These are phyloP conservation scores for Echinometra lucunter DNA, from an alignment of 53 echinoderm and acorn worm species.

Conservation along the genomic window DNA sequence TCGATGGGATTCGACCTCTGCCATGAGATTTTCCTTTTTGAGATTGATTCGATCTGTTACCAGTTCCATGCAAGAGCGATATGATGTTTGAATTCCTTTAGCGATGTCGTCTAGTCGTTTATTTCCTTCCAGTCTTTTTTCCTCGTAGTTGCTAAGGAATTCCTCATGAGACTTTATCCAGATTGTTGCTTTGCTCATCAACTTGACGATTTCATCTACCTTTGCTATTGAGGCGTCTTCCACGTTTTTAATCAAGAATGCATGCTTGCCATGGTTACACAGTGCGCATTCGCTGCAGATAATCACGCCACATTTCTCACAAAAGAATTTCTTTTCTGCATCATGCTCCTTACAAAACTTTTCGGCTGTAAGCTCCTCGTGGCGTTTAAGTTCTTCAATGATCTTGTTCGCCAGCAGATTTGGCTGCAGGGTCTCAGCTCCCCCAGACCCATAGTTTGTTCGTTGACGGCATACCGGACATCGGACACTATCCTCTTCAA, in stretches of 20 bases:
- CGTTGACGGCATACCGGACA: neutral
- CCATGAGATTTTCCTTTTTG: neutral
- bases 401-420: slow-evolving; percentile 17
- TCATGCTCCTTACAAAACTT: neutral
- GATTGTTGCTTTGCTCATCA: neutral
- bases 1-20: neutral
- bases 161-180: neutral
- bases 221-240: neutral
- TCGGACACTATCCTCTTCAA: neutral
- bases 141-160: neutral
- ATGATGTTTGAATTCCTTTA: neutral
- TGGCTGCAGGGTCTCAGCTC: neutral
- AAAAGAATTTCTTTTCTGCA: slow-evolving; percentile 1
- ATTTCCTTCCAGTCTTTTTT: neutral
- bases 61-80: neutral
- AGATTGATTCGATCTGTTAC: neutral
- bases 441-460: neutral
- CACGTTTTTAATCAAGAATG: neutral
- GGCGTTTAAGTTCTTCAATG: neutral
- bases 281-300: slow-evolving; percentile 6
- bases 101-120: neutral
- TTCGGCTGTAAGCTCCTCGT: neutral
- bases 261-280: neutral
- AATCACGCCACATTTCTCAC: slow-evolving; percentile 7
- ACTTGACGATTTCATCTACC: slow-evolving; percentile 11